A percentile compares a stretch with the other conserved stretches of the same genome.
phyloP scores from a whole-genome alignment of 1,140 invertebrate genomes.

The Trachymyrmex septentrionalis region DNA sequence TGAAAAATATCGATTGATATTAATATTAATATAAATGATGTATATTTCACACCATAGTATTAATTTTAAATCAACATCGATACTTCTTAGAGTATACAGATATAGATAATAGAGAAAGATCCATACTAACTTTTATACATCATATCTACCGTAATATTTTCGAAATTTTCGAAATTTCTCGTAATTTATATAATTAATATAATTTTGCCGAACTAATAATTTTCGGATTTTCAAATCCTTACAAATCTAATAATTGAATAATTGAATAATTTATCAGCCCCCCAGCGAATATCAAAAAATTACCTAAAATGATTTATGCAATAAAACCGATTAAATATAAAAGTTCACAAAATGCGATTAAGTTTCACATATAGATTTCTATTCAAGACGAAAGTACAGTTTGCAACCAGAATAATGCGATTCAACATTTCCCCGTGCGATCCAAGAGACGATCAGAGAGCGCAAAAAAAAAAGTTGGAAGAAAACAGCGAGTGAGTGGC shows the following conservation, averaged over 20 bases:
- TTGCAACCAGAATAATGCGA: conserved; percentile 26
- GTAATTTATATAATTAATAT: background rate
- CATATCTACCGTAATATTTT: background rate
- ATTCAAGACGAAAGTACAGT: conserved; percentile 51
- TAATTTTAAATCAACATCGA: too few relatives aligned
- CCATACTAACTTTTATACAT: background rate
- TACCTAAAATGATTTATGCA: conserved; percentile 8
- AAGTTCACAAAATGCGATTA: background rate
- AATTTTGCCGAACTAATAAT: background rate
- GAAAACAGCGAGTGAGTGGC: background rate
- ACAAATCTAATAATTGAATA: background rate
- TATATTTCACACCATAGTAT: too few relatives aligned
- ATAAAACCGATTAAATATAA: background rate
- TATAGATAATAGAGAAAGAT: background rate
- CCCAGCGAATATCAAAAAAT: background rate
- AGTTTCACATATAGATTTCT: conserved; percentile 61
- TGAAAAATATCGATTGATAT: too few relatives aligned
- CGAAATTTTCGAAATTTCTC: background rate
- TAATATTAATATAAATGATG: too few relatives aligned
- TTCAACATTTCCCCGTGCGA: background rate
- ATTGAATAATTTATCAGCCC: background rate
- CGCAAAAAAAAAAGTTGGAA: conserved; percentile 42
- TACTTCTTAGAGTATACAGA: too few relatives aligned
- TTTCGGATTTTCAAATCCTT: background rate
- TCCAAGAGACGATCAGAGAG: background rate